These are phyloP conservation scores for Pelecanoides urinatrix DNA, from an alignment of 2,113 vertebrate genomes.

Conservation along the genomic window DNA sequence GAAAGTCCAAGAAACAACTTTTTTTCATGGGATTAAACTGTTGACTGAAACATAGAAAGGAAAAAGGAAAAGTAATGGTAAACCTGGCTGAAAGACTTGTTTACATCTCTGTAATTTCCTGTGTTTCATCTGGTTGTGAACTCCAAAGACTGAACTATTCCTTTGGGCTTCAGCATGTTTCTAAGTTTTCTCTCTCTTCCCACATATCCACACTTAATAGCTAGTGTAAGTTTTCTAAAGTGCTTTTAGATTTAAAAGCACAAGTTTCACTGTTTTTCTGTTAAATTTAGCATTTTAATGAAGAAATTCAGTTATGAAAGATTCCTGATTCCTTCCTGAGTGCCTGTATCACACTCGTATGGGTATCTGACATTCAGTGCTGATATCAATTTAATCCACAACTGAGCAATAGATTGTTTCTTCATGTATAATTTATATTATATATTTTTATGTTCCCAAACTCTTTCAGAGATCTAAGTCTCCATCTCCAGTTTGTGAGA, in stretches of 20 bases:
- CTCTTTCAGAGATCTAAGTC: not conserved
- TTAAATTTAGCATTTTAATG: not conserved
- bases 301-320: not conserved
- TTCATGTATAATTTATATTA: not conserved
- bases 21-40: not conserved
- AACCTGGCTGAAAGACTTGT: constrained; percentile 50
- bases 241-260: not conserved
- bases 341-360: not conserved
- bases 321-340: not conserved
- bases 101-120: constrained; percentile 60
- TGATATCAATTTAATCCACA: not conserved
- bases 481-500: not conserved
- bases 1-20: not conserved
- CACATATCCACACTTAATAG: not conserved
- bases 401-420: not conserved
- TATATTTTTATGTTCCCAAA: not conserved
- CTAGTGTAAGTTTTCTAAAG: not conserved
- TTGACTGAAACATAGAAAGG: constrained; percentile 24
- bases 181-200: constrained; percentile 17
- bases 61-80: constrained; percentile 16
- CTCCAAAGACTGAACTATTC: constrained; percentile 26
- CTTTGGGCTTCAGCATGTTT: constrained; percentile 6
- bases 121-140: constrained; percentile 44
- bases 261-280: not conserved
- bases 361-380: not conserved